Conservation (phyloP, 2,797 vertebrate species). For the Danionella dracula region DNA sequence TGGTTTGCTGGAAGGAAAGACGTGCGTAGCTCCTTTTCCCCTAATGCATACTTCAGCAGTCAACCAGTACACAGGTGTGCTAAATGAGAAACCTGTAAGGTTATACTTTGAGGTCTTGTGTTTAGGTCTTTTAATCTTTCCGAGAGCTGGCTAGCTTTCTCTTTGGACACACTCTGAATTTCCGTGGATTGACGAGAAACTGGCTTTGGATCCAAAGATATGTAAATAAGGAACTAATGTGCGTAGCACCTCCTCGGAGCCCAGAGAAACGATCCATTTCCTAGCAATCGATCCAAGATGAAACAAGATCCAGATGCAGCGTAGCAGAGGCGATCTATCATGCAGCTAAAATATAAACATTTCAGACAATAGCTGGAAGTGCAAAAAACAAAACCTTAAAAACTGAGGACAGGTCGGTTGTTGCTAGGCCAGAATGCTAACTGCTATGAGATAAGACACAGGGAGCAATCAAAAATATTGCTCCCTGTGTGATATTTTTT, state of each 20-base stretch:
- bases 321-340: background rate
- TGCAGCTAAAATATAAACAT: background rate
- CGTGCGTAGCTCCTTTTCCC: background rate
- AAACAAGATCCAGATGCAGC: constrained; percentile 8
- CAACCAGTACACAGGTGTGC: background rate
- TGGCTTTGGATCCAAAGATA: constrained; percentile 9
- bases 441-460: too few relatives aligned
- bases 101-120: background rate
- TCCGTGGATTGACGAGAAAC: background rate
- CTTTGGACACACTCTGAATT: constrained; percentile 1
- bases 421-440: background rate
- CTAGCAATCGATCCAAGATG: constrained; percentile 1
- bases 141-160: background rate
- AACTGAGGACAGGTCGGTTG: background rate
- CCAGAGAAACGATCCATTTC: constrained; percentile 12
- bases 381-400: background rate
- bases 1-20: constrained; percentile 21
- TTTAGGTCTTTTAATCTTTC: background rate
- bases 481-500: too few relatives aligned
- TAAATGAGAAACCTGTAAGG: background rate
- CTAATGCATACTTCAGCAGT: background rate
- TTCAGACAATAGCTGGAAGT: constrained; percentile 10
- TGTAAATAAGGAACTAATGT: constrained; percentile 23
- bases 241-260: background rate
- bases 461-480: too few relatives aligned